Percentiles rank a stretch among this genome's conserved stretches.
Evolutionary conservation across 2,113 vertebrate species (phyloP).

Genomic region (Nothocercus julius): DNA sequence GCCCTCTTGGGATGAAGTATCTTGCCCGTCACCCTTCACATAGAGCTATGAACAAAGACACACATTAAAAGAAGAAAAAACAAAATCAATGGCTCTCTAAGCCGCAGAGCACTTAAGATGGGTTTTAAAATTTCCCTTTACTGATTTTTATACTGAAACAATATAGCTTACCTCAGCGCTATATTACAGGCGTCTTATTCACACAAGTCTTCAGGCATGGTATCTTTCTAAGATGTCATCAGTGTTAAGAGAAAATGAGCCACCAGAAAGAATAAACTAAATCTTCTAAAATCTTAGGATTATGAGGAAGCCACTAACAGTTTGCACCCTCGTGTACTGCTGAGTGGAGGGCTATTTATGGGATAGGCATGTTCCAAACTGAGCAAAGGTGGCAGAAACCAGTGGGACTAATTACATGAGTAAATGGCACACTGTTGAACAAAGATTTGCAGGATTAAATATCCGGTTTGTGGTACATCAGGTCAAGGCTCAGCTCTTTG

Average conservation of each 20-base stretch:
- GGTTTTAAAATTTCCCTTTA: neutral
- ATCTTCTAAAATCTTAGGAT: neutral
- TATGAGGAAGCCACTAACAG: neutral
- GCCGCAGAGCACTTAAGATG: neutral
- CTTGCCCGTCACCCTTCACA: neutral
- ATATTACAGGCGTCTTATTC: neutral
- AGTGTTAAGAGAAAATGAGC: neutral
- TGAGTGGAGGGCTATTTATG: neutral
- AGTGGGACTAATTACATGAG: neutral
- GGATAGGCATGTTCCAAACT: neutral
- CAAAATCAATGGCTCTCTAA: neutral
- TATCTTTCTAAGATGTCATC: neutral
- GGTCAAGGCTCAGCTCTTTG: neutral
- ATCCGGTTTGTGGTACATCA: neutral
- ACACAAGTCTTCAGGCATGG: neutral
- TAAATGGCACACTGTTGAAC: neutral
- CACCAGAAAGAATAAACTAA: neutral
- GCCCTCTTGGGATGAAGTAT: neutral
- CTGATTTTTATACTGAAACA: neutral
- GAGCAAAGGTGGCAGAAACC: neutral
- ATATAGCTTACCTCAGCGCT: neutral
- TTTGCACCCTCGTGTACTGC: neutral
- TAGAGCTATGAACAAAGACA: neutral
- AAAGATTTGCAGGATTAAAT: neutral
- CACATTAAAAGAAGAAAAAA: neutral